These are phyloP conservation scores for Tinamus guttatus DNA, from an alignment of 2,113 vertebrate species.

Conservation along the genomic window DNA sequence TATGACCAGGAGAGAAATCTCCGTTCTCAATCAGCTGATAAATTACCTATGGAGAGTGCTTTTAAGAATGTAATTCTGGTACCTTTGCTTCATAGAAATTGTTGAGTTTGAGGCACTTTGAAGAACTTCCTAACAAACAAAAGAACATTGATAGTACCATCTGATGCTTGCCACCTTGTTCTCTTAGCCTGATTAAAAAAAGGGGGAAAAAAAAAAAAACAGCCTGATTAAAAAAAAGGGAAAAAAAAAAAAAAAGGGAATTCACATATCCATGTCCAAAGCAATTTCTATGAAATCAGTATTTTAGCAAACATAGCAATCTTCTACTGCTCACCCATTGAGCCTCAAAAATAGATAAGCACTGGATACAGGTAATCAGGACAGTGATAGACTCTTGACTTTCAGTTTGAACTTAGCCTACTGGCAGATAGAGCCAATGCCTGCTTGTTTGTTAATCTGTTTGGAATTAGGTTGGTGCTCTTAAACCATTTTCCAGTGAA, in stretches of 20 bases:
- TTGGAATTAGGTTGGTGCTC: background rate
- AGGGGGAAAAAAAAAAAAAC: background rate
- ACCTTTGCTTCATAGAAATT: background rate
- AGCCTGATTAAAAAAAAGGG: background rate
- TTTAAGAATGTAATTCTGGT: background rate
- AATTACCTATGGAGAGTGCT: slow-evolving; percentile 6
- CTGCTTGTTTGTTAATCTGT: background rate
- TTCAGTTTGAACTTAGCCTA: background rate
- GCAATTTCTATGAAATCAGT: background rate
- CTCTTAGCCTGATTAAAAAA: background rate
- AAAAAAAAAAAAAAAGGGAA: background rate
- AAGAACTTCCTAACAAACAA: background rate
- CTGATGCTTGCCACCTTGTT: background rate
- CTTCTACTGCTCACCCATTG: background rate
- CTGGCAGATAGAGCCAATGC: background rate
- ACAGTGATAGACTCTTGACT: background rate
- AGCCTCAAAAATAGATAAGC: background rate
- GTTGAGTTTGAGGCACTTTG: background rate
- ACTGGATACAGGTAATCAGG: background rate
- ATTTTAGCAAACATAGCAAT: background rate
- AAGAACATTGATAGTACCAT: background rate
- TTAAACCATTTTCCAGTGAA: background rate
- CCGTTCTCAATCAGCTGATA: slow-evolving; percentile 40
- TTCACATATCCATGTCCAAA: background rate
- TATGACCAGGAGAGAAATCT: background rate